These are phyloP conservation scores for Spea bombifrons DNA, from an alignment of 2,113 vertebrate genomes.

Conservation along the genomic window DNA sequence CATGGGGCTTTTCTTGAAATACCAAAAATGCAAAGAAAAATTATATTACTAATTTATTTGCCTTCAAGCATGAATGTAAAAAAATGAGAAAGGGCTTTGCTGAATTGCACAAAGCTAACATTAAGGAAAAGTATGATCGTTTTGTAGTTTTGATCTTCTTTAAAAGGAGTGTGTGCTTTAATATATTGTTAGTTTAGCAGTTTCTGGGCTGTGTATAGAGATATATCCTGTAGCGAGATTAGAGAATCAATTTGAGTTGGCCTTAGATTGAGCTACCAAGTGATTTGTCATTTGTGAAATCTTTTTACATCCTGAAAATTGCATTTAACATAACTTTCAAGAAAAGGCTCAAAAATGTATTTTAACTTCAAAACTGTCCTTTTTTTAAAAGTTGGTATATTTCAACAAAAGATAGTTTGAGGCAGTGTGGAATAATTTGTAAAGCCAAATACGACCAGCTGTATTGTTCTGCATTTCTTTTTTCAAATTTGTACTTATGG, in stretches of 20 bases:
- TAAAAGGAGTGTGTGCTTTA: slow-evolving; percentile 38
- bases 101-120: slow-evolving; percentile 35
- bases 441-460: slow-evolving; percentile 71
- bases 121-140: slow-evolving; percentile 39
- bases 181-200: slow-evolving; percentile 45
- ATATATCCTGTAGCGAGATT: slow-evolving; percentile 47
- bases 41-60: slow-evolving; percentile 8
- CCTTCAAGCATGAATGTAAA: neutral
- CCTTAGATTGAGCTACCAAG: slow-evolving; percentile 47
- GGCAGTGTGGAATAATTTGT: slow-evolving; percentile 69
- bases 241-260: slow-evolving; percentile 47
- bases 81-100: slow-evolving; percentile 19
- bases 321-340: slow-evolving; percentile 64
- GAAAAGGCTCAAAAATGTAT: slow-evolving; percentile 66
- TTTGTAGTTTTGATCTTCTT: slow-evolving; percentile 42
- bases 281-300: slow-evolving; percentile 50
- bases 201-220: slow-evolving; percentile 37
- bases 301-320: slow-evolving; percentile 61
- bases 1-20: neutral
- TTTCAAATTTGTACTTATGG: slow-evolving; percentile 72
- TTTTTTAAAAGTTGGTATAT: slow-evolving; percentile 70
- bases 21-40: slow-evolving; percentile 5
- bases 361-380: slow-evolving; percentile 69
- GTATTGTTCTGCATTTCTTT: slow-evolving; percentile 69
- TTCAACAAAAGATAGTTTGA: slow-evolving; percentile 74